Conservation (phyloP, 2,888 invertebrate genomes). For the Clunio marinus region DNA sequence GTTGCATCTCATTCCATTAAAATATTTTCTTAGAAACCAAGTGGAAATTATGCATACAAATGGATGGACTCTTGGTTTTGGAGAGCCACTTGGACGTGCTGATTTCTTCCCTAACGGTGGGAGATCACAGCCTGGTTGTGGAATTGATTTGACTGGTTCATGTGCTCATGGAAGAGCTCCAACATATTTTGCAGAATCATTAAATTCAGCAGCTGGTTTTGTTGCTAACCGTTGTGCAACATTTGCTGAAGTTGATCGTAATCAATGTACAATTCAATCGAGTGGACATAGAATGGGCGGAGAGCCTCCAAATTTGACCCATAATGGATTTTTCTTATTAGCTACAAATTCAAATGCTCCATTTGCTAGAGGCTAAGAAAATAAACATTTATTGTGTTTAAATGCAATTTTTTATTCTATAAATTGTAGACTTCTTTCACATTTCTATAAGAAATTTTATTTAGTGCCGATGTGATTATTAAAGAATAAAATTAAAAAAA, state of each 20-base stretch:
- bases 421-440: too few relatives aligned
- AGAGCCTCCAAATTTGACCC: too few relatives aligned
- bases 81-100: slow-evolving; percentile 49
- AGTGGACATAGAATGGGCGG: too few relatives aligned
- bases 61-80: slow-evolving; percentile 46
- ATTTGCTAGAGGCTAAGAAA: too few relatives aligned
- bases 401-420: too few relatives aligned
- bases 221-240: not conserved
- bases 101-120: slow-evolving; percentile 56
- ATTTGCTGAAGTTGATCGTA: not conserved
- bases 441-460: too few relatives aligned
- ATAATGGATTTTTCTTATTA: too few relatives aligned
- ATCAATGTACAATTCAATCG: not conserved
- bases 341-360: too few relatives aligned
- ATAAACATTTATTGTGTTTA: too few relatives aligned
- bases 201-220: not conserved
- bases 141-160: slow-evolving; percentile 46
- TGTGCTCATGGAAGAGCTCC: slow-evolving; percentile 53
- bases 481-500: too few relatives aligned
- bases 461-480: too few relatives aligned
- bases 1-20: too few relatives aligned
- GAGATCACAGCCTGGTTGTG: slow-evolving; percentile 55
- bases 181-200: slow-evolving; percentile 51
- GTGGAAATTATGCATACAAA: slow-evolving; percentile 49
- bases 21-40: slow-evolving; percentile 44